These are phyloP conservation scores for Prunella himalayana DNA, from an alignment of 2,113 vertebrate species.

Conservation along the genomic window DNA sequence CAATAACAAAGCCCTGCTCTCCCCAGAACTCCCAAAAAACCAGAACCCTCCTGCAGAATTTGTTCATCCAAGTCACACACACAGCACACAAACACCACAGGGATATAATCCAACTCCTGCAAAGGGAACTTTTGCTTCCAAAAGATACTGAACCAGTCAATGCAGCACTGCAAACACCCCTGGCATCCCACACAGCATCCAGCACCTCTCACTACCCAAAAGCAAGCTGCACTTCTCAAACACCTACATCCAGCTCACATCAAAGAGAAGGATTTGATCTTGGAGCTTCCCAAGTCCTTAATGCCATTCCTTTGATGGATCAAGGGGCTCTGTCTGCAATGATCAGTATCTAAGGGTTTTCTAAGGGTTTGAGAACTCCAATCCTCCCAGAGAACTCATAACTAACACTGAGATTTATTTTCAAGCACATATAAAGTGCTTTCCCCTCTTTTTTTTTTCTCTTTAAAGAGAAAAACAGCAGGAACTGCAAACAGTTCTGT, in stretches of 20 bases:
- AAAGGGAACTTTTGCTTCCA: background rate
- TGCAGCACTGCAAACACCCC: background rate
- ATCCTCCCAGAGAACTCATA: background rate
- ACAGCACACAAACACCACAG: background rate
- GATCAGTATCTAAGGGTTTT: background rate
- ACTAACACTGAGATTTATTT: background rate
- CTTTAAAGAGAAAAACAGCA: background rate
- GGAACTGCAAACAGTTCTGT: background rate
- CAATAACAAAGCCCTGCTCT: background rate
- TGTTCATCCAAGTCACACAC: background rate
- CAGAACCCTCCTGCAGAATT: background rate
- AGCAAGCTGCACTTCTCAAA: background rate
- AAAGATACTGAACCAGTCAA: background rate
- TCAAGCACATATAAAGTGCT: background rate
- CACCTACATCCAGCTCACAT: rapidly evolving
- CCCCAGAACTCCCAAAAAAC: background rate
- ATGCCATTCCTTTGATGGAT: background rate
- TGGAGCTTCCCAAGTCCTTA: background rate
- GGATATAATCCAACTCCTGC: background rate
- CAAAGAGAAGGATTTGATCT: background rate
- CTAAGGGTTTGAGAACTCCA: background rate
- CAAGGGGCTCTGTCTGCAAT: background rate
- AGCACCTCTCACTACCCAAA: background rate
- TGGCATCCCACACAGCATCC: background rate
- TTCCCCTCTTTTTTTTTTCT: rapidly evolving